Conservation (phyloP, 1,140 invertebrate species). For the Parasteatoda tepidariorum region DNA sequence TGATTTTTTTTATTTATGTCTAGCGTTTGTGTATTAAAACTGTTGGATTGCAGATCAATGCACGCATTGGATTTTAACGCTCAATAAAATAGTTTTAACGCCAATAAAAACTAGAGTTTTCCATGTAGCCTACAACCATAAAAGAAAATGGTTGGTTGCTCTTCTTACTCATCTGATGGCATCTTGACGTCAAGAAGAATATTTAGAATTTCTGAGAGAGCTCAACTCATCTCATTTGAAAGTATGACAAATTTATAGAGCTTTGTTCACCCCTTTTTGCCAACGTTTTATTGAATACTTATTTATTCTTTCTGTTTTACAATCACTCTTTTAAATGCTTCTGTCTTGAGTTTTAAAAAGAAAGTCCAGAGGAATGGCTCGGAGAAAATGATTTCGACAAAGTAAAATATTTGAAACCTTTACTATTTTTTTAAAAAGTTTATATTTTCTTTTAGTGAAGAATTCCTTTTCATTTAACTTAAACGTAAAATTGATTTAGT, state of each 20-base stretch:
- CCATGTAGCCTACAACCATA: background rate
- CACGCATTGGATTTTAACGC: background rate
- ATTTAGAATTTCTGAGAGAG: background rate
- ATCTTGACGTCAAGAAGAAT: background rate
- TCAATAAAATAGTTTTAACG: background rate
- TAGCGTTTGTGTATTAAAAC: background rate
- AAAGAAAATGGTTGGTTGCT: background rate
- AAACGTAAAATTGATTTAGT: too few species aligned
- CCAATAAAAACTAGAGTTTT: background rate
- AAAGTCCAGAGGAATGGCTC: too few species aligned
- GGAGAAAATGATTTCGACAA: too few species aligned
- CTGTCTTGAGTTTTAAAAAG: too few species aligned
- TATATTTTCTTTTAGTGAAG: too few species aligned
- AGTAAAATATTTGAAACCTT: too few species aligned
- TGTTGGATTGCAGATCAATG: background rate
- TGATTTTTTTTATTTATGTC: background rate
- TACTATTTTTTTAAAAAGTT: too few species aligned
- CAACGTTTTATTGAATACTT: background rate
- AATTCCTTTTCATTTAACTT: too few species aligned
- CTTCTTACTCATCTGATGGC: too few species aligned
- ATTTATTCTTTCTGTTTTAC: background rate
- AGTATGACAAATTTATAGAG: background rate
- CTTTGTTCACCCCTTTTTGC: background rate
- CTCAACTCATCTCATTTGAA: background rate
- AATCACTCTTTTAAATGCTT: background rate